Evolutionary conservation across 2,888 invertebrate genomes (phyloP), one percentile per base, ranked within the genome.

Genomic region (Exephanes ischioxanthus): DNA sequence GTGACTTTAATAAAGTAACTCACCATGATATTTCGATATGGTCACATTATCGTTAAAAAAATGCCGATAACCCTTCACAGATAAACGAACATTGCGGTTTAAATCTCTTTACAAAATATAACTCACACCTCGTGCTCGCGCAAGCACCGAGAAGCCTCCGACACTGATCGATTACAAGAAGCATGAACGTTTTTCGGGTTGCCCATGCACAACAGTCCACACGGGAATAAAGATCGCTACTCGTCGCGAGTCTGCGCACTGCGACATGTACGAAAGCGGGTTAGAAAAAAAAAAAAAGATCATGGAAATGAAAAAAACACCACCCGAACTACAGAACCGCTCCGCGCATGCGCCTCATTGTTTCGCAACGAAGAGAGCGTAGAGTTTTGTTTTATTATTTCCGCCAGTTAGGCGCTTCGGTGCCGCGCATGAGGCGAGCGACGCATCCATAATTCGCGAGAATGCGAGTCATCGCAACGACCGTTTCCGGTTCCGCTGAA

Each of bases 341-440:
- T 16, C 6, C 41, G 72, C 72, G 72, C 72, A 72, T 72, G 72
- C 41, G 22, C 7, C 22, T 41, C 37, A 58, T 41, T 55, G 37
- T 16, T 41, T 14, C 14, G 16, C 14, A 26, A 61, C 16, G 11
- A 4, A 30, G 61, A 16, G 30, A 16, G 4, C 30, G 11, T 30
- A 16, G 41, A 41, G 14, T 61, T 30, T 61, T 16, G 11, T 41
- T 1, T 11, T 16, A 72, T 58, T 58, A 9, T 41, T 72, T 58
- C 41, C 22, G 30, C 41, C 72, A 55, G 22, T 22, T 41, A 3
- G 14, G 14, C 22, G 61, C 61, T 3, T 5, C 61, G 22, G 14
- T 9, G 22, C 14, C 11, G 6, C 3, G 5, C 5, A 1, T 1
- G n/a, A 61, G 11, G 26, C 30, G 11, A 51, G 19, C 5, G 26